Evolutionary conservation across 2,113 vertebrate species (phyloP), one percentile per base, ranked within the genome.

Genomic region (Proterorhinus semilunaris): DNA sequence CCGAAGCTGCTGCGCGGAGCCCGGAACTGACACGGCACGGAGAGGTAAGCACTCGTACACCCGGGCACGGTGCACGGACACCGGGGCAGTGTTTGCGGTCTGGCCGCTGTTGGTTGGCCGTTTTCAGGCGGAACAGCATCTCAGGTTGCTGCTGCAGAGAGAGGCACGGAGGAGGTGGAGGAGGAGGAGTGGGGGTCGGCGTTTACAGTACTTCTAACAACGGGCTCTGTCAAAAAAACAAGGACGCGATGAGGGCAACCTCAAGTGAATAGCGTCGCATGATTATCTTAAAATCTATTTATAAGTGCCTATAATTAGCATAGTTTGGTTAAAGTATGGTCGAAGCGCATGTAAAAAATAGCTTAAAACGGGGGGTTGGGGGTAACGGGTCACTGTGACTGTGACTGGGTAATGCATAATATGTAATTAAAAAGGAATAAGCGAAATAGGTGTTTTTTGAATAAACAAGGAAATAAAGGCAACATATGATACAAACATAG

Each of bases 61-160:
- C 53, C 66, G 66, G 63, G 57, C 65, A 2, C 15, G 52, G 4
- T 49, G 44, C 44, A 11, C 66, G 51, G 53, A 7, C 16, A 36
- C 46, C 53, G 7, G 17, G 42, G 15, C 53, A 65, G 64, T 52
- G 59, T 48, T 9, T 67, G 16, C 72, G 82, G 64, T 71, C 15
- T 50, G 10, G 66, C 57, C 53, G 76, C 71, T 64, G 80, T 2
- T 12, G 27, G 80, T 2, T 15, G 27, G 6, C 75, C 47, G 9
- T 62, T 66, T 85, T 73, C 49, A 42, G 21, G 73, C 69, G 78
- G 73, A 58, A 65, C 80, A 87, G 83, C 89, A 89, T 89, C 89
- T 90, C 86, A 88, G 87, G 85, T 90, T 88, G 85, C 87, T 83
- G 86, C 78, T 85, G 87, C 82, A 71, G 78, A 70, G 54, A 62